Evolutionary conservation across 2,797 vertebrate genomes (phyloP).

Genomic region (Dicrostonyx torquatus): DNA sequence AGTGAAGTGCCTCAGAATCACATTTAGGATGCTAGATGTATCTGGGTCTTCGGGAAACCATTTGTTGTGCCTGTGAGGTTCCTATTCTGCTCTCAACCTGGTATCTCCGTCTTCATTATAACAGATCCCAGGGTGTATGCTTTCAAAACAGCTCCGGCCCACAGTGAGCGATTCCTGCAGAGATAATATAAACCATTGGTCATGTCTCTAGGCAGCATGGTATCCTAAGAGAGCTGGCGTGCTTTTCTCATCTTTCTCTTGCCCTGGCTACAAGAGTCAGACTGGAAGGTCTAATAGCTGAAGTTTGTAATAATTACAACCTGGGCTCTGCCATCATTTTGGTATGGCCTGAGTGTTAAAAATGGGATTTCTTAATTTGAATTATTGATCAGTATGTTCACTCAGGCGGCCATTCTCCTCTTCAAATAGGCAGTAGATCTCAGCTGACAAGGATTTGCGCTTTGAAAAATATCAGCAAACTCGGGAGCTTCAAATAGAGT

Average conservation of each 20-base stretch:
- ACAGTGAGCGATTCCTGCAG: conserved; percentile 12
- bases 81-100: conserved; percentile 7
- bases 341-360: conserved; percentile 84
- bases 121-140: neutral
- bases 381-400: conserved; percentile 86
- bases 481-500: conserved; percentile 26
- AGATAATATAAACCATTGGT: conserved; percentile 68
- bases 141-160: conserved; percentile 44
- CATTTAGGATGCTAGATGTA: conserved; percentile 64
- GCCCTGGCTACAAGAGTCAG: conserved; percentile 9
- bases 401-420: conserved; percentile 84
- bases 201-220: conserved; percentile 47
- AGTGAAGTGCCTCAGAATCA: conserved; percentile 64
- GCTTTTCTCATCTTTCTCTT: conserved; percentile 67
- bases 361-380: conserved; percentile 87
- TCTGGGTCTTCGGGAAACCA: conserved; percentile 61
- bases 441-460: conserved; percentile 82
- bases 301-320: conserved; percentile 84
- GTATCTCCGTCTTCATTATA: conserved; percentile 72
- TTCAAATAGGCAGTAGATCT: conserved; percentile 84
- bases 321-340: conserved; percentile 80
- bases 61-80: conserved; percentile 54
- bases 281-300: conserved; percentile 52
- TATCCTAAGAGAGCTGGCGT: conserved; percentile 51
- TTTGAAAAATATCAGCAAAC: conserved; percentile 85